Base-by-base conservation (phyloP, 92 coral and sea anemone species). In the Galaxea fascicularis region DNA sequence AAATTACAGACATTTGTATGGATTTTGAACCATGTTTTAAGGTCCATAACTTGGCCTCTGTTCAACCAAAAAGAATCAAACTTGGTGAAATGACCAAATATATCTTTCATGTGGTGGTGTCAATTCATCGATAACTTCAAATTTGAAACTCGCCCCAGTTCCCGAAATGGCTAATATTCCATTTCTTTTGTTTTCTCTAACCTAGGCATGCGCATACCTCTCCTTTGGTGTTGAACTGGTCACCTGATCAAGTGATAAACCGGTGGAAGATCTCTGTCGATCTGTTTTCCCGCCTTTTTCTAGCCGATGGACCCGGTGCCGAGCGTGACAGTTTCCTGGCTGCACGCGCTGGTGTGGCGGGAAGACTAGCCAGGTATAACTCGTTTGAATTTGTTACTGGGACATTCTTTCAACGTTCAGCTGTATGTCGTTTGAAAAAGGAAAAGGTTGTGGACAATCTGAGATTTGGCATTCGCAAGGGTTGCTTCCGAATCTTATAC, bases 291-390 rank as follows among this genome's bases (percentile, higher is more conserved):
- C 96, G 98, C 69, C 90, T 95, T 63, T 95, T 95, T 82, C 97
- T 95, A 45, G 95, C 98, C 4, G 98, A 95, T 45, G 98, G 98
- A 63, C 98, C 98, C 65, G 98, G 98, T 28, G 98, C 96, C 62
- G 98, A 95, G 83, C 82, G 98, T n/a, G 98, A 95, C 59, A 95
- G 98, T 73, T 95, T 95, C 83, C 90, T 95, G 84, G 98, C 98
- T 7, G 94, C 95, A 0, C 95, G 96, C 2, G 98, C 98, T 7
- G 98, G 98, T 16, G 96, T 93, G 31, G 96, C 98, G 46, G 98
- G 98, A 41, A 89, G 98, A 73, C 85, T 95, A 29, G 98, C 98
- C n/a, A 84, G 98, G 98, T 95, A 58, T 28, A 17, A 46, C 27
- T 28, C 24, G 11, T 17, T 13, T 8, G 10, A 14, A 8, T 16